A percentile compares a stretch with the other conserved stretches of the same genome.
Evolutionary conservation across 2,797 vertebrate genomes (phyloP).

Genomic region (Limnodromus scolopaceus): DNA sequence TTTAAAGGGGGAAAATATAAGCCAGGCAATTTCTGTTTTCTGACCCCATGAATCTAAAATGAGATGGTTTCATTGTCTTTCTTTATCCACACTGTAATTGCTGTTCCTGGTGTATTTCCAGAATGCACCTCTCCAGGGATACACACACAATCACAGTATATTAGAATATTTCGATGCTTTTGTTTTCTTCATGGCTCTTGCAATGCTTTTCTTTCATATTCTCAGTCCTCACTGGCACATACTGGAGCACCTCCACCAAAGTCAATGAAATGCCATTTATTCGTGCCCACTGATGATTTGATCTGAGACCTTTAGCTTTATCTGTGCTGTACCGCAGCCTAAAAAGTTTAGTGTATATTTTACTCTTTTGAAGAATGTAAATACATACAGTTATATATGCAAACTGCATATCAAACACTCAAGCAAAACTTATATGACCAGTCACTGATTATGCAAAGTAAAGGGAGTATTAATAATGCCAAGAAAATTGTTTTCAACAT

Average conservation of each 20-base stretch:
- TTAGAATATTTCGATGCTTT: constrained; percentile 49
- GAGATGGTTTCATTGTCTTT: constrained; percentile 49
- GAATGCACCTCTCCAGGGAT: constrained; percentile 24
- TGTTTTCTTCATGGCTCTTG: constrained; percentile 13
- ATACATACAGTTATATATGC: background rate
- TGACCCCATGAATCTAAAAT: constrained; percentile 60
- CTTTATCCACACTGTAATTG: constrained; percentile 50
- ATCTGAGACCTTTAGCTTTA: background rate
- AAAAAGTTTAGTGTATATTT: background rate
- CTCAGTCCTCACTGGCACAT: background rate
- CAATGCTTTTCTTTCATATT: constrained; percentile 8
- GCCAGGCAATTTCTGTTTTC: constrained; percentile 35
- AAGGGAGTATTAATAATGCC: background rate
- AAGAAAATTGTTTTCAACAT: background rate
- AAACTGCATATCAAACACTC: background rate
- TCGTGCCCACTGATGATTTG: background rate
- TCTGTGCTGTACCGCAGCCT: background rate
- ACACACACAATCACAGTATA: background rate
- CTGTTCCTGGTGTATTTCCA: constrained; percentile 21
- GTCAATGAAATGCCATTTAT: background rate
- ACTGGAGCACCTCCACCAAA: background rate
- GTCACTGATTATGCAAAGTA: background rate
- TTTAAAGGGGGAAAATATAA: constrained; percentile 4
- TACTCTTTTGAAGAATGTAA: background rate
- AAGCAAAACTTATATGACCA: background rate